Base-by-base conservation (phyloP, 2,888 invertebrate genomes). In the Trachelus stipa region DNA sequence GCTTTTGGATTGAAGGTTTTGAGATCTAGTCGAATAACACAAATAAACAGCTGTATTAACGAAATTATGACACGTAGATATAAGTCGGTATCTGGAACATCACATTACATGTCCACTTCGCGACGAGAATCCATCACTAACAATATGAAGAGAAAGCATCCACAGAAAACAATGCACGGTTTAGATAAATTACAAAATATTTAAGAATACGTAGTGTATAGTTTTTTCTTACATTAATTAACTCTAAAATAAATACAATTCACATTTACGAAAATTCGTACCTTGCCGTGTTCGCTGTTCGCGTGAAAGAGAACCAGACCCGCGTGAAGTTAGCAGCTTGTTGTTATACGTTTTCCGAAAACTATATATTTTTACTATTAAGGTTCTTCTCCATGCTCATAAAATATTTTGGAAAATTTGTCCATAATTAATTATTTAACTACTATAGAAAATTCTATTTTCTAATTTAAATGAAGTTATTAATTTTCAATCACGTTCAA, bases 231-330 rank as follows among this genome's bases (percentile, higher is more conserved):
- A 71, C 69, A 12, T 74, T 71, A 73, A 40, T 33, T 75, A 74
- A 30, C 23, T 23, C 23, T 56, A 56, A 56, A 75, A 76, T 76
- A 76, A 76, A 75, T 68, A 81, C 84, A 83, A 80, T 79, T 77
- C 77, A 74, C 83, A 79, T 77, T 80, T 76, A 78, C 75, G 77
- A 78, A 82, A 80, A 79, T 82, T 83, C 84, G 83, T 85, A 88
- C 88, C 87, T 87, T 86, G 83, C 77, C 80, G 84, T 83, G 81
- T 82, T 84, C 83, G 81, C 81, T 75, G 85, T 56, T 84, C 84
- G 85, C 83, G 81, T 84, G 85, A 85, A 86, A 87, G 82, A 85
- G 87, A 83, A 81, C 81, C 81, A 34, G 31, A 71, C 12, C 31
- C 31, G 34, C 34, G 12, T 71, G 71, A 71, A 71, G 33, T 34